Percentiles rank a stretch among this genome's conserved stretches.
Evolutionary conservation across 2,888 invertebrate genomes (phyloP).

Genomic region (Dicyrtoma fusca): DNA sequence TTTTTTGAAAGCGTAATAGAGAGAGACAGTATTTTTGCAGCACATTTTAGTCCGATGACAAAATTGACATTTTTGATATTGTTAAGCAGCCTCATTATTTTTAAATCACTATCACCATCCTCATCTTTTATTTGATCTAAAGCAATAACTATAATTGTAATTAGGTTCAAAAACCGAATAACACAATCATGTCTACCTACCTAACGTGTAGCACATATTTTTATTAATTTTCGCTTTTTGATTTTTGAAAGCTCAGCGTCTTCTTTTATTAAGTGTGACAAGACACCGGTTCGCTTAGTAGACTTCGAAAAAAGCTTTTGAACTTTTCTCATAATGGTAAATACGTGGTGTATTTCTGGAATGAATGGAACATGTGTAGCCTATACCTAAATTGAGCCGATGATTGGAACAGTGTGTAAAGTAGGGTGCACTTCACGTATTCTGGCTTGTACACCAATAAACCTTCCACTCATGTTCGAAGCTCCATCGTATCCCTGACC

Average conservation of each 20-base stretch:
- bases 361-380: not conserved
- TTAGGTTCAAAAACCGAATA: not conserved
- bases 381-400: not conserved
- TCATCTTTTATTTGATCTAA: not conserved
- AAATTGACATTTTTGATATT: not conserved
- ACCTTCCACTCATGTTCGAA: not conserved
- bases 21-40: not conserved
- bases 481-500: conserved; percentile 7
- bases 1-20: not conserved
- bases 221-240: not conserved
- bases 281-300: not conserved
- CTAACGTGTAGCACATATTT: not conserved
- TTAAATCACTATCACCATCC: not conserved
- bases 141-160: not conserved
- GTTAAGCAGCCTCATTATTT: too few species aligned
- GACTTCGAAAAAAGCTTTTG: not conserved
- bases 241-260: not conserved
- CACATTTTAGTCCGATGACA: not conserved
- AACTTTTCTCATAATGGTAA: not conserved
- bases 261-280: not conserved
- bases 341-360: not conserved
- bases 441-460: not conserved
- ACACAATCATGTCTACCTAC: not conserved
- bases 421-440: not conserved
- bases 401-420: not conserved